A percentile compares a stretch with the other conserved stretches of the same genome.
phyloP scores from a whole-genome alignment of 2,113 vertebrate genomes.

The Notechis scutatus region DNA sequence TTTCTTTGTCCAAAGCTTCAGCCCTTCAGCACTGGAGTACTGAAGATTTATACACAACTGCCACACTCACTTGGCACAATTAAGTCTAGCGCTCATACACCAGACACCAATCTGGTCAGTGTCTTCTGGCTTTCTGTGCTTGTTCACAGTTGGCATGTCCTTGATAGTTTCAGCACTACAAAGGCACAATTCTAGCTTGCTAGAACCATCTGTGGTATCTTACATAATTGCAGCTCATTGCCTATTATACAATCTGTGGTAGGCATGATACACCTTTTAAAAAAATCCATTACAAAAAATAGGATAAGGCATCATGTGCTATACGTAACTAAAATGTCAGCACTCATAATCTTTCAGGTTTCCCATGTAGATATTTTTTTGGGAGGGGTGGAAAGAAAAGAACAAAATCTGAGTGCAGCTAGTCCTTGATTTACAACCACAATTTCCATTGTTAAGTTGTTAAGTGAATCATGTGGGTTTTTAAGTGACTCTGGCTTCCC shows the following conservation, averaged over 20 bases:
- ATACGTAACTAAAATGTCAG: background rate
- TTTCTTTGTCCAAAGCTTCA: background rate
- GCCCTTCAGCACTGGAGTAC: background rate
- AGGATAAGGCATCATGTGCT: background rate
- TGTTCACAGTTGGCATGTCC: constrained; percentile 50
- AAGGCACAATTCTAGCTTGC: constrained; percentile 48
- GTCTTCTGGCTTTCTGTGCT: constrained; percentile 22
- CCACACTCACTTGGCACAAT: background rate
- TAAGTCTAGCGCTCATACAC: constrained; percentile 26
- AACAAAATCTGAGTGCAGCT: background rate
- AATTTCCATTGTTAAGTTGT: background rate
- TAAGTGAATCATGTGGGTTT: background rate
- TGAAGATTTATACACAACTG: background rate
- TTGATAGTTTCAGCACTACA: constrained; percentile 52
- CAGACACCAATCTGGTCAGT: background rate
- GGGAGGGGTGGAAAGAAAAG: background rate
- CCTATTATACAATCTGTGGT: constrained; percentile 39
- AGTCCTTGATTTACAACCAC: background rate
- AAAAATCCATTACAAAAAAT: background rate
- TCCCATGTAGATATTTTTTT: background rate
- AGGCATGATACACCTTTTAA: background rate
- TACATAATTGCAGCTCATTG: constrained; percentile 20
- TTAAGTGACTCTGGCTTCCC: background rate
- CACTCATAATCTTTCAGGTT: background rate
- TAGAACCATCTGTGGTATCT: constrained; percentile 41